phyloP scores from a whole-genome alignment of 2,888 invertebrate genomes.

The Cantharis lateralis region DNA sequence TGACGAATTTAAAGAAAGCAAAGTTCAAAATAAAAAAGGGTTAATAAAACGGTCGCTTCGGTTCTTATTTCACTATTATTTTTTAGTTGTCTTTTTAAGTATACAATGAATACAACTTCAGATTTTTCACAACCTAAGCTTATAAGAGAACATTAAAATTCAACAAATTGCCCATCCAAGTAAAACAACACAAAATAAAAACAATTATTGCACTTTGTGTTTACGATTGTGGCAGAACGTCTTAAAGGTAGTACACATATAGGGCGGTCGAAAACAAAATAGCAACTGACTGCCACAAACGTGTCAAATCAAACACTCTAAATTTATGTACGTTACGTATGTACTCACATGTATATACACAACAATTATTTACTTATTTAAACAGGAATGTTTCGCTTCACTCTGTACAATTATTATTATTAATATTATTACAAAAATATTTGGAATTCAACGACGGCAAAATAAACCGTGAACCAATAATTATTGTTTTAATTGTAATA shows the following conservation, averaged over 20 bases:
- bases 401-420: slow-evolving; percentile 17
- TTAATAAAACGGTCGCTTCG: not conserved
- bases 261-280: not conserved
- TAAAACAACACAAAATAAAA: not conserved
- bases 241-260: not conserved
- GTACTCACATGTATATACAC: not conserved
- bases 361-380: not conserved
- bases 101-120: not conserved
- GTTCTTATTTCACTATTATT: not conserved
- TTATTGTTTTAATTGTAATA: not conserved
- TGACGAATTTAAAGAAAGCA: not conserved
- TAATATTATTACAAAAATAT: slow-evolving; percentile 22
- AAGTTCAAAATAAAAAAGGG: not conserved
- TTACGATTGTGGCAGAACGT: not conserved
- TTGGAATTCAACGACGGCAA: slow-evolving; percentile 14
- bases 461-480: slow-evolving; percentile 5
- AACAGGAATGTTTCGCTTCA: slow-evolving; percentile 26
- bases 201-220: not conserved
- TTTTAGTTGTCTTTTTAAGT: not conserved
- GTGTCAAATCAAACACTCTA: not conserved
- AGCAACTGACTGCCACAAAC: not conserved
- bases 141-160: not conserved
- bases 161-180: not conserved
- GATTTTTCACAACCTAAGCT: not conserved
- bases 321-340: not conserved